Evolutionary conservation across 2,888 invertebrate species (phyloP).

Genomic region (Halictus quadricinctus): DNA sequence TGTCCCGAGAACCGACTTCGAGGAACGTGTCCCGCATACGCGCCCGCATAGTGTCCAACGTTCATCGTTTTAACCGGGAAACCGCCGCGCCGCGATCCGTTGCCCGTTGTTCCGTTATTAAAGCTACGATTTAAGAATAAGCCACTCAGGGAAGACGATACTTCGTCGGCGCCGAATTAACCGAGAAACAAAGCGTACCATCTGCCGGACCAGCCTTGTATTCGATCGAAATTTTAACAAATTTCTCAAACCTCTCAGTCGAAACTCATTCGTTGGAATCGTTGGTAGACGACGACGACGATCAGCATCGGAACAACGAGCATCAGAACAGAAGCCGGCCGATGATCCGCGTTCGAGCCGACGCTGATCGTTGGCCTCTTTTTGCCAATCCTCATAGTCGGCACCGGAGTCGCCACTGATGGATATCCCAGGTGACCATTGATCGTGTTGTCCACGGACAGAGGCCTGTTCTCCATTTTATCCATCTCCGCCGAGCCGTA

Average conservation of each 20-base stretch:
- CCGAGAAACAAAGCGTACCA: slow-evolving; percentile 33
- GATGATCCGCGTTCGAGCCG: slow-evolving; percentile 43
- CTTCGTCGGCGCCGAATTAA: slow-evolving; percentile 47
- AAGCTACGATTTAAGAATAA: slow-evolving; percentile 64
- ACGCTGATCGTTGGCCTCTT: slow-evolving; percentile 67
- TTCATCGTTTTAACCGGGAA: neutral
- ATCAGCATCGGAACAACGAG: slow-evolving; percentile 40
- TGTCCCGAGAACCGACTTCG: neutral
- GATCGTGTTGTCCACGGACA: slow-evolving; percentile 77
- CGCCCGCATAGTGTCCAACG: neutral
- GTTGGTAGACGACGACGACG: slow-evolving; percentile 29
- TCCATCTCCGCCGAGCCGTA: slow-evolving; percentile 75
- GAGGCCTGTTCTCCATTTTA: slow-evolving; percentile 72
- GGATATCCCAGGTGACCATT: slow-evolving; percentile 75
- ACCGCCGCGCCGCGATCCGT: slow-evolving; percentile 4
- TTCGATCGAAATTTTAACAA: slow-evolving; percentile 25
- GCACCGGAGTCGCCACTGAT: slow-evolving; percentile 67
- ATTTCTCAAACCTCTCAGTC: slow-evolving; percentile 42
- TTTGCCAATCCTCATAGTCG: slow-evolving; percentile 73
- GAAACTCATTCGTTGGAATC: slow-evolving; percentile 32
- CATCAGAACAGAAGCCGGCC: neutral
- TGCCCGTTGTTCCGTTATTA: slow-evolving; percentile 26
- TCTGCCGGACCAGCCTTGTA: slow-evolving; percentile 14
- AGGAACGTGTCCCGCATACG: neutral
- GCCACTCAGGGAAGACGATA: slow-evolving; percentile 68